Evolutionary conservation across 2,888 invertebrate species (phyloP).

Genomic region (Andrena flavipes): DNA sequence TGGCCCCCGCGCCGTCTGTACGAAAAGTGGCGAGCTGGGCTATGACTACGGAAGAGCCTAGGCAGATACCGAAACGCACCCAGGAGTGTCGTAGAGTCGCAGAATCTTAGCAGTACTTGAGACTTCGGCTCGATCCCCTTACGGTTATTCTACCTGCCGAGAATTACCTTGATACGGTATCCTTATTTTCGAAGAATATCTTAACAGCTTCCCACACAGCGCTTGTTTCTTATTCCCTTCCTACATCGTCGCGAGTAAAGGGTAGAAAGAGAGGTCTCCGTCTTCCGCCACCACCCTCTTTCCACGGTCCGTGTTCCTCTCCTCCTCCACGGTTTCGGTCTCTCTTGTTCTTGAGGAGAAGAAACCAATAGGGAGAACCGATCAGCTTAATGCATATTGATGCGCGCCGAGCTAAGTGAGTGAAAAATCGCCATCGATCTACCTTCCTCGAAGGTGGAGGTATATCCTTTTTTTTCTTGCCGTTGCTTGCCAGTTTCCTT

Average conservation of each 20-base stretch:
- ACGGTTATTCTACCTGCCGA: slow-evolving; percentile 83
- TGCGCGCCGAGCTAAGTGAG: slow-evolving; percentile 84
- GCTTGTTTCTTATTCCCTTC: slow-evolving; percentile 64
- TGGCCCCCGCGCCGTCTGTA: slow-evolving; percentile 54
- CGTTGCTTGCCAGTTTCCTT: slow-evolving; percentile 56
- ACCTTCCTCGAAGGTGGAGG: slow-evolving; percentile 69
- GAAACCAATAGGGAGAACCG: slow-evolving; percentile 82
- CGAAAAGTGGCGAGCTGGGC: slow-evolving; percentile 63
- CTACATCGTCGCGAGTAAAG: slow-evolving; percentile 46
- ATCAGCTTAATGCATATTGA: slow-evolving; percentile 85
- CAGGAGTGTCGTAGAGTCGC: slow-evolving; percentile 79
- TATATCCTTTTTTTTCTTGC: slow-evolving; percentile 64
- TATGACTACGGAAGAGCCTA: slow-evolving; percentile 62
- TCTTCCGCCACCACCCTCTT: slow-evolving; percentile 35
- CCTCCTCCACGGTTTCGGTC: slow-evolving; percentile 45
- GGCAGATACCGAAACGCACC: slow-evolving; percentile 82
- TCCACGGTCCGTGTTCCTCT: slow-evolving; percentile 29
- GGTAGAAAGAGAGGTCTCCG: slow-evolving; percentile 46
- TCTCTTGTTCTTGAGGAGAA: slow-evolving; percentile 67
- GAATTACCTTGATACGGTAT: slow-evolving; percentile 82
- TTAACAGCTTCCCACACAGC: slow-evolving; percentile 75
- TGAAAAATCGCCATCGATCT: slow-evolving; percentile 85
- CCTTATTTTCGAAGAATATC: slow-evolving; percentile 82
- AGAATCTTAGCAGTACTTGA: slow-evolving; percentile 80
- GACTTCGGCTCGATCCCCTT: slow-evolving; percentile 80